Evolutionary conservation across 2,888 invertebrate genomes (phyloP), one percentile per base, ranked within the genome.

Genomic region (Dynastes maya): DNA sequence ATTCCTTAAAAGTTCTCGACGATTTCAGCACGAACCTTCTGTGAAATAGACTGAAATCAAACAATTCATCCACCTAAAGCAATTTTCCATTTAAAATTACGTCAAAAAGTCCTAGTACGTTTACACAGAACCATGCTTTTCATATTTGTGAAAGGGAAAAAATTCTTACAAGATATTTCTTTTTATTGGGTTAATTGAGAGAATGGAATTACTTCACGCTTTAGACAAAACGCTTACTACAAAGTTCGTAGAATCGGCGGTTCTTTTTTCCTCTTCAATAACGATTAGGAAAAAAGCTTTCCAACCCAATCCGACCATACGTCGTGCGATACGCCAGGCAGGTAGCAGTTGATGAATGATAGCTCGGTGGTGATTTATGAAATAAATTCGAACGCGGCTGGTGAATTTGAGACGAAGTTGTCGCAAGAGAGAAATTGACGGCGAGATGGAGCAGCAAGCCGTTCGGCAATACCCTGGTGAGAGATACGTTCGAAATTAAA

Each of bases 341-440:
- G 70, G 55, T 70, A 70, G 32, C 49, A 55, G n/a, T 32, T 70
- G 70, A 70, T 53, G 55, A 70, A 70, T 37, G 70, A 70, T 70
- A 70, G 70, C 70, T 53, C 27, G 16, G 29, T 29, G 53, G 53
- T 70, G 70, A 70, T 70, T 70, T 70, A 70, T 70, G 70, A 70
- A 53, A 70, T 70, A 53, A 70, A 70, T 70, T 53, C 53, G 70
- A 70, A 70, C 53, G 70, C 67, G 67, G 45, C 22, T 49, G 49
- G 67, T 27, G 67, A 49, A 68, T 68, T 68, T 68, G 49, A 49
- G 67, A 49, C 67, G 49, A 68, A 68, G 22, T 68, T 68, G 67
- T 68, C 67, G 61, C 61, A 8, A n/a, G 61, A 61, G 27, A 27
- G 61, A 61, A 61, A 61, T 8, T 49, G 37, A 37, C 4, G 37